Evolutionary conservation across 53 echinoderm and acorn worm genomes (phyloP), one percentile per base, ranked within the genome.

Genomic region (Temnopleurus reevesii): DNA sequence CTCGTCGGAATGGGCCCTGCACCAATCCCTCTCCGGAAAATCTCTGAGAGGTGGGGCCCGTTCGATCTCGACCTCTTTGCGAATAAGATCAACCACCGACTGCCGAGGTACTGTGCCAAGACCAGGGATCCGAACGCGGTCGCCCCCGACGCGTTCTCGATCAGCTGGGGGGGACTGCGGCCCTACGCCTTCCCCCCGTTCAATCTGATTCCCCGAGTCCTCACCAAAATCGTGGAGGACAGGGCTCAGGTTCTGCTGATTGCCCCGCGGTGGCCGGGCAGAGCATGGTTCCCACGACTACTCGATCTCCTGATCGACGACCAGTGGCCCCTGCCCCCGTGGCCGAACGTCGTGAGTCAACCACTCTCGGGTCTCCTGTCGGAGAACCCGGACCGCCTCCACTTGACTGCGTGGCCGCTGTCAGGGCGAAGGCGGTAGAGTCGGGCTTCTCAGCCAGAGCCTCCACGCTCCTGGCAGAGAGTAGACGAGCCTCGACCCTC

Each of bases 171-270:
- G n/a, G n/a, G n/a, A n/a, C n/a, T n/a, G n/a, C n/a, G n/a, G n/a
- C n/a, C n/a, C n/a, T n/a, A n/a, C n/a, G n/a, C n/a, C n/a, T n/a
- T n/a, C n/a, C n/a, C n/a, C n/a, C n/a, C n/a, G n/a, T n/a, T n/a
- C n/a, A n/a, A n/a, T 12, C 17, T 53, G 53, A 53, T 53, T n/a
- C n/a, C n/a, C n/a, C n/a, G n/a, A n/a, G n/a, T n/a, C n/a, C n/a
- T n/a, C n/a, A n/a, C n/a, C n/a, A n/a, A n/a, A n/a, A n/a, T n/a
- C n/a, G n/a, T n/a, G n/a, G n/a, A n/a, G n/a, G n/a, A n/a, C n/a
- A n/a, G n/a, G n/a, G n/a, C n/a, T n/a, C n/a, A n/a, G n/a, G 31
- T 86, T 15, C 85, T 94, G 18, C 82, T 91, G 25, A 89, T 91
- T 30, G 86, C 91, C 5, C 86, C 93, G 5, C 85, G 65, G 19